Evolutionary conservation across 2,888 invertebrate species (phyloP), one percentile per base, ranked within the genome.

Genomic region (Lasius fuliginosus): DNA sequence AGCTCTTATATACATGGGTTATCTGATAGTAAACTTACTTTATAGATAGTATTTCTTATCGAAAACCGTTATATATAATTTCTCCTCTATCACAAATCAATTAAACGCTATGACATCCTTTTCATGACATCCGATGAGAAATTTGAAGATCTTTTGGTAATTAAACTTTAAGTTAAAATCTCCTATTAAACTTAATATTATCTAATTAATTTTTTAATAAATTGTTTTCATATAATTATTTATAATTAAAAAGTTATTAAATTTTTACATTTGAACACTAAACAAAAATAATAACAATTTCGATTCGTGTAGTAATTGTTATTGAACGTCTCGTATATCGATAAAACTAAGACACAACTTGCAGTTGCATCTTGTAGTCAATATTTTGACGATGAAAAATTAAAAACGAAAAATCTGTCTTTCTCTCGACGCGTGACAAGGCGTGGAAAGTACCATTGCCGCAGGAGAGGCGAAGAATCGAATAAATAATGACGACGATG

Each of bases 401-500:
- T 53, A n/a, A 53, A 53, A 53, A n/a, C 56, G 5, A 73, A 56
- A 56, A 67, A 30, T n/a, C 27, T 42, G 40, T 77, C 42, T 58
- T 58, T 71, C 8, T 27, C 27, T 15, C 12, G 3, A 46, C 12
- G 2, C 6, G 33, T 27, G 18, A 36, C 18, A 12, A 53, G 4
- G 30, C 33, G 18, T 58, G 82, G n/a, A 56, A 82, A 79, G 56
- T 83, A 36, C 27, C 68, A 68, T 83, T 33, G 8, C 42, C 42
- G 23, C 30, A 33, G 30, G 60, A 67, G 83, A 68, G 12, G 11
- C 46, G 83, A 67, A 65, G n/a, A 75, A 74, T 40, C 64, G 36
- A 74, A 82, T 76, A 65, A 64, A 65, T 82, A 58, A 77, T 75
- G 49, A 62, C 36, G 58, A 79, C 69, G 71, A 30, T 58, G 79